Base-by-base conservation (phyloP, 2,113 vertebrate species). In the Nothobranchius kuhntae region DNA sequence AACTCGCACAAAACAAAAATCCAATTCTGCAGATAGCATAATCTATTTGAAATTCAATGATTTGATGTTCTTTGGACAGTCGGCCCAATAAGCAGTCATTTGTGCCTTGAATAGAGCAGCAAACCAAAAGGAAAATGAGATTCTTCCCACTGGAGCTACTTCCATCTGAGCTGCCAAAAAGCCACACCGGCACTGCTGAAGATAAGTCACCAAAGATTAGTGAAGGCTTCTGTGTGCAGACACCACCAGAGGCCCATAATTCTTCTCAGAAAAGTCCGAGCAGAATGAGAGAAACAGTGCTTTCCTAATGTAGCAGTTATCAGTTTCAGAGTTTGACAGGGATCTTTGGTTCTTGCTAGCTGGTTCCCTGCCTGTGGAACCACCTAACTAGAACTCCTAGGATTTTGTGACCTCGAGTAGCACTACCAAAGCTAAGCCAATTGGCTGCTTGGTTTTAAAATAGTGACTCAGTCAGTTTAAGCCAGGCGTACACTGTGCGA, bases 151-250 rank as follows among this genome's bases (percentile, higher is more conserved):
- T 45, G 61, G 63, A 75, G 60, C 53, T 7, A 45, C 9, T 48
- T 40, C 55, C 46, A 12, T 26, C 7, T 1, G 0, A 64, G 21
- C 44, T 3, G 5, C 40, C 14, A 4, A 12, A 57, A 26, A 40
- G 58, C 55, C 53, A 55, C 47, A 2, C 64, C 51, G 52, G 26
- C 13, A 46, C 64, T 14, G 62, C 53, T 65, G 54, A 45, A 81
- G 80, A 85, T 78, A 78, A 77, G 66, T 52, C 71, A 53, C 72
- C 56, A 30, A 74, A 82, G 68, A 84, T 68, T 73, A 68, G 61
- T 17, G 9, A 56, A 51, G 17, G 44, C 65, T 62, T 44, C 1
- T 42, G 62, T 47, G 61, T 45, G n/a, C 3, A 12, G 58, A 40
- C 70, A 53, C 46, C 65, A 8, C 17, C 69, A 53, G 53, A 71